Evolutionary conservation across 2,888 invertebrate genomes (phyloP).

Genomic region (Philonicus albiceps): DNA sequence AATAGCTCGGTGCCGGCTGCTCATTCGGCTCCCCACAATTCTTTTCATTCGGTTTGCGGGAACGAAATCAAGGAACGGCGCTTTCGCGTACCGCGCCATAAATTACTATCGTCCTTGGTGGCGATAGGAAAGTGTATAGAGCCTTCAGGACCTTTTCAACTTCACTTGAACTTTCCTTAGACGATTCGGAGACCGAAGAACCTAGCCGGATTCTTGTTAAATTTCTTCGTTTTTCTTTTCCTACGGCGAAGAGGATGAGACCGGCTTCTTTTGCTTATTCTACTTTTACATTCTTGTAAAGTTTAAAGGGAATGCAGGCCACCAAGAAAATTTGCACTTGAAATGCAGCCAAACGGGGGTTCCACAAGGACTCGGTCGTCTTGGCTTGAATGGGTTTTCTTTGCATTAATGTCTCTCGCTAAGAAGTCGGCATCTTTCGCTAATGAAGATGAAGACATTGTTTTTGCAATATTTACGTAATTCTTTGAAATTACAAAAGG

Average conservation of each 20-base stretch:
- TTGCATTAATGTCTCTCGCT: neutral
- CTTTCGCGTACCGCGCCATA: neutral
- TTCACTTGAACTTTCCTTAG: neutral
- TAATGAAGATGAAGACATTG: neutral
- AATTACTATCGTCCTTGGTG: constrained; percentile 21
- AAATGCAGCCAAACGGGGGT: neutral
- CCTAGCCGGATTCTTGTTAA: neutral
- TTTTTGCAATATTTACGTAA: neutral
- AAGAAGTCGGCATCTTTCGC: neutral
- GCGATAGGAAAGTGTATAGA: neutral
- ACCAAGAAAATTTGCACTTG: constrained; percentile 13
- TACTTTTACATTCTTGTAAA: neutral
- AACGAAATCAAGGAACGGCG: neutral
- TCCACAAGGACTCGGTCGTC: neutral
- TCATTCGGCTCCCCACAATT: constrained; percentile 4
- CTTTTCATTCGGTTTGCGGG: neutral
- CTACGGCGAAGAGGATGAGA: neutral
- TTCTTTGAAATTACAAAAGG: neutral
- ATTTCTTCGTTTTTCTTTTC: neutral
- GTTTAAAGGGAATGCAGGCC: neutral
- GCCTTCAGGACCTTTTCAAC: neutral
- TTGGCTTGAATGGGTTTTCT: neutral
- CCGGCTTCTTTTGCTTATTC: neutral
- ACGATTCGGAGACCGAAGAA: neutral
- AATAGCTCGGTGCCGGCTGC: neutral